These are phyloP conservation scores for Branchinecta lynchi DNA, from an alignment of 1,140 invertebrate species.

Conservation along the genomic window DNA sequence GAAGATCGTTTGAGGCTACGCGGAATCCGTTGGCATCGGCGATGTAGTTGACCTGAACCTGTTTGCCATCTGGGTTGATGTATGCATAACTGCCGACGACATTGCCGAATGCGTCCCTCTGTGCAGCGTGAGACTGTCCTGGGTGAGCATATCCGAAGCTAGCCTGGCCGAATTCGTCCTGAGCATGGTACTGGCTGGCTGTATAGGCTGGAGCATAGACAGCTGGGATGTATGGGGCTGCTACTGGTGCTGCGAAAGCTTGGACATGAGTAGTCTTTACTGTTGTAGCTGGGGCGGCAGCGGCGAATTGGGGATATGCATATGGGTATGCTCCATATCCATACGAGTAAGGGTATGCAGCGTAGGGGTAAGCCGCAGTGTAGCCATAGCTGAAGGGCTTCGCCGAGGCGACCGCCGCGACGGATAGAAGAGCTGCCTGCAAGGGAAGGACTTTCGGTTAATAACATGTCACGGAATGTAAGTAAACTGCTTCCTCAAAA, in stretches of 20 bases:
- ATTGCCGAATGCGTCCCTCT: slow-evolving; percentile 23
- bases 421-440: not conserved
- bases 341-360: not conserved
- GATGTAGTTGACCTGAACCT: slow-evolving; percentile 26
- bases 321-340: not conserved
- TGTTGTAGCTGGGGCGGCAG: not conserved
- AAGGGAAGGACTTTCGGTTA: too few relatives aligned
- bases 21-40: slow-evolving; percentile 28
- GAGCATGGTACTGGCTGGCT: slow-evolving; percentile 37
- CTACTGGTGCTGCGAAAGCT: not conserved
- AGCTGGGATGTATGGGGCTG: slow-evolving; percentile 12
- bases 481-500: too few relatives aligned
- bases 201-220: slow-evolving; percentile 24
- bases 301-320: not conserved
- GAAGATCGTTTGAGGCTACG: slow-evolving; percentile 21
- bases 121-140: slow-evolving; percentile 35
- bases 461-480: too few relatives aligned
- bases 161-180: slow-evolving; percentile 44
- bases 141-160: slow-evolving; percentile 39
- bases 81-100: slow-evolving; percentile 21
- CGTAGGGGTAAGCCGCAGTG: not conserved
- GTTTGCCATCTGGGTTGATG: slow-evolving; percentile 18
- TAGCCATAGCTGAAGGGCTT: not conserved
- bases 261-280: not conserved
- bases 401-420: not conserved